These are phyloP conservation scores for Mallateleia sp. DNA, from an alignment of 2,888 invertebrate species.

Conservation along the genomic window DNA sequence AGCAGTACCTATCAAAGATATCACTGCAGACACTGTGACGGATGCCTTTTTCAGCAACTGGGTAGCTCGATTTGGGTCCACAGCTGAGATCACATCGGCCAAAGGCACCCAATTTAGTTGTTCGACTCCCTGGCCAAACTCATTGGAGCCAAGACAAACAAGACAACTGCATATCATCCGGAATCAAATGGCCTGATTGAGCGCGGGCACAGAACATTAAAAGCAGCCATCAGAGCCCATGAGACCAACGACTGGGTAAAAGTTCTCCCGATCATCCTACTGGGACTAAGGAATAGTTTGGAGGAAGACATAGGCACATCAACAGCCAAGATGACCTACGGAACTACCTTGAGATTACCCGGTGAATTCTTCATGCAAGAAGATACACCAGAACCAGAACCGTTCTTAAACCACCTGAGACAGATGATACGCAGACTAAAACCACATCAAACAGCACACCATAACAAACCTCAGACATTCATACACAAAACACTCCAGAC, in stretches of 20 bases:
- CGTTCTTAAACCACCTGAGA: slow-evolving; percentile 41
- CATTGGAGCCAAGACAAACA: slow-evolving; percentile 49
- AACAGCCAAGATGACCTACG: slow-evolving; percentile 27
- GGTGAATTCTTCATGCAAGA: neutral
- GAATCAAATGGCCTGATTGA: slow-evolving; percentile 78
- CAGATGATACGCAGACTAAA: slow-evolving; percentile 30
- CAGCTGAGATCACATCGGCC: too few species aligned
- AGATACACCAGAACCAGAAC: slow-evolving; percentile 14
- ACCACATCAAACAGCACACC: slow-evolving; percentile 47
- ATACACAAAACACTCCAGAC: slow-evolving; percentile 55
- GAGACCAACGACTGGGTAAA: slow-evolving; percentile 64
- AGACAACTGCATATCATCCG: slow-evolving; percentile 73
- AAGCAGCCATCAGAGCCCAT: slow-evolving; percentile 79
- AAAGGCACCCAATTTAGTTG: too few species aligned
- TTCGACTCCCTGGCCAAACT: slow-evolving; percentile 80
- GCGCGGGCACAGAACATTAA: slow-evolving; percentile 81
- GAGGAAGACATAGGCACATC: slow-evolving; percentile 67
- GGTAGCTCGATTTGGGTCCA: too few species aligned
- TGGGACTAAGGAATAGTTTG: slow-evolving; percentile 54
- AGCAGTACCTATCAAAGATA: slow-evolving; percentile 76
- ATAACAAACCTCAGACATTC: slow-evolving; percentile 1
- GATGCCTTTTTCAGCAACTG: too few species aligned
- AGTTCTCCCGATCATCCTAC: slow-evolving; percentile 72
- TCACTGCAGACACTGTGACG: slow-evolving; percentile 84
- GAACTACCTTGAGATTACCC: neutral